Percentiles rank a stretch among this genome's conserved stretches.
Evolutionary conservation across 2,113 vertebrate species (phyloP).

Genomic region (Mormyrus lacerda): DNA sequence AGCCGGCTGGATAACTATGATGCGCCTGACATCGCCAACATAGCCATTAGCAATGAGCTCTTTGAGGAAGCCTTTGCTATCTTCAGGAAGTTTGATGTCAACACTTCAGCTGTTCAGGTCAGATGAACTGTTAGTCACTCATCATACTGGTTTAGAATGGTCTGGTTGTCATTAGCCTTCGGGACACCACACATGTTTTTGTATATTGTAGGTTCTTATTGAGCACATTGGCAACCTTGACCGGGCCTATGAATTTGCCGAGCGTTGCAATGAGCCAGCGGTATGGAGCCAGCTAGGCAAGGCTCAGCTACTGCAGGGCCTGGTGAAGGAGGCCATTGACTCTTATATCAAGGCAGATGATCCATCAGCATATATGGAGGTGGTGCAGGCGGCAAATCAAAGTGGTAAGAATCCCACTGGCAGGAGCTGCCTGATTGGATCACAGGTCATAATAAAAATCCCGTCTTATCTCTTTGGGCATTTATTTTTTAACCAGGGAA

Average conservation of each 20-base stretch:
- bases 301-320: slow-evolving; percentile 93
- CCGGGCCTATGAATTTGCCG: slow-evolving; percentile 94
- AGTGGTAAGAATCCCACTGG: slow-evolving; percentile 66
- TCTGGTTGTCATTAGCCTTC: background rate
- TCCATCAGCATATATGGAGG: slow-evolving; percentile 98
- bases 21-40: slow-evolving; percentile 96
- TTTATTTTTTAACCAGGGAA: slow-evolving; percentile 66
- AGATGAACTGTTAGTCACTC: background rate
- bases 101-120: slow-evolving; percentile 97
- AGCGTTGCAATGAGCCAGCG: slow-evolving; percentile 96
- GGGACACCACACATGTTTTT: background rate
- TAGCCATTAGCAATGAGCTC: slow-evolving; percentile 96
- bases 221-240: slow-evolving; percentile 98
- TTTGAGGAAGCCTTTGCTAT: slow-evolving; percentile 98
- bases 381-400: slow-evolving; percentile 93
- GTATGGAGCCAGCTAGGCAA: slow-evolving; percentile 99
- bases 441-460: background rate
- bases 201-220: slow-evolving; percentile 77
- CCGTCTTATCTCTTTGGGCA: background rate
- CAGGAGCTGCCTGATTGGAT: background rate
- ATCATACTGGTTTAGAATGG: background rate
- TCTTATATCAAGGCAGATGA: slow-evolving; percentile 99
- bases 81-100: slow-evolving; percentile 97
- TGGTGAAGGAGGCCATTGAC: slow-evolving; percentile 98
- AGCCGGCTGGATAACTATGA: slow-evolving; percentile 97